phyloP scores from a whole-genome alignment of 1,140 invertebrate species.

The Megalopta genalis region DNA sequence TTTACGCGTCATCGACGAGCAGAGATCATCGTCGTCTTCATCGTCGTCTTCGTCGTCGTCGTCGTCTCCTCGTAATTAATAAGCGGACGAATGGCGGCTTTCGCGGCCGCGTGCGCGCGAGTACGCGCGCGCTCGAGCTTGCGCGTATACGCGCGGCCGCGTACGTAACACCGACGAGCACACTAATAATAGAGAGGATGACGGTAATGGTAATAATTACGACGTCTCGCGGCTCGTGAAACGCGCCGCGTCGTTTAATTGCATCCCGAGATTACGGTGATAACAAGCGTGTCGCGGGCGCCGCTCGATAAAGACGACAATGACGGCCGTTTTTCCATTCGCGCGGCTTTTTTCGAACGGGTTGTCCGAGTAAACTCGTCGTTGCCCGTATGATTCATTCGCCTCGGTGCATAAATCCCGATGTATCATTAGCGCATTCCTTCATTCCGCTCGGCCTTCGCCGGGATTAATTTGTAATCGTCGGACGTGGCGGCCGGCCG shows the following conservation, averaged over 20 bases:
- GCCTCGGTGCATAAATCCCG: neutral
- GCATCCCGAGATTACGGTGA: slow-evolving; percentile 21
- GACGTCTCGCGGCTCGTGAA: slow-evolving; percentile 10
- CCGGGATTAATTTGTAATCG: neutral
- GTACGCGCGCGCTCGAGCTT: neutral
- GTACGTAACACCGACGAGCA: slow-evolving; percentile 33
- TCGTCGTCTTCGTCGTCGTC: too few relatives aligned
- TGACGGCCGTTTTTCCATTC: slow-evolving; percentile 4
- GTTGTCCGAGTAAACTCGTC: neutral
- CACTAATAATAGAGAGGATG: slow-evolving; percentile 54
- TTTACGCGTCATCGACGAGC: slow-evolving; percentile 8
- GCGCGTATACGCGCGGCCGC: neutral
- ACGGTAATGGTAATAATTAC: slow-evolving; percentile 56
- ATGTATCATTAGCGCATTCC: neutral
- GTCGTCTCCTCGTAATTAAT: slow-evolving; percentile 31
- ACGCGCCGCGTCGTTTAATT: slow-evolving; percentile 32
- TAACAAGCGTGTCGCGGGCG: slow-evolving; percentile 2
- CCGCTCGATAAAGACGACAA: neutral
- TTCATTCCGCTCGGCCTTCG: neutral
- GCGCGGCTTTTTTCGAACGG: neutral
- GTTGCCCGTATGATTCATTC: neutral
- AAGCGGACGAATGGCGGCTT: slow-evolving; percentile 29
- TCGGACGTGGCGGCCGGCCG: neutral
- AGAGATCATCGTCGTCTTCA: too few relatives aligned
- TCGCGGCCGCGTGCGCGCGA: neutral